phyloP scores from a whole-genome alignment of 2,888 invertebrate species.

The Drosophila pegasa region DNA sequence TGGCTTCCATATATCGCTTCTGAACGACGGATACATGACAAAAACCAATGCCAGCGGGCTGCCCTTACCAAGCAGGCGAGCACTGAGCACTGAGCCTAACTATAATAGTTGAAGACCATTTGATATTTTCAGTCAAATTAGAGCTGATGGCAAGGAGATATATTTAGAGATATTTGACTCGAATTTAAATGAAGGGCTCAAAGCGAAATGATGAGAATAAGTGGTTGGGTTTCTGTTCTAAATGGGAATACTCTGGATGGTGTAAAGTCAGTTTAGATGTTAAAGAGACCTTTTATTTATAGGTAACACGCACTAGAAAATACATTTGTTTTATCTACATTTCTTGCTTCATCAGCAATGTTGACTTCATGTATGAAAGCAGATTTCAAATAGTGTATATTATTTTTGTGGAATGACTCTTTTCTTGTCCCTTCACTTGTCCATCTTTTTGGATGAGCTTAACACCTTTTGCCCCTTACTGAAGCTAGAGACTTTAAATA shows the following conservation, averaged over 20 bases:
- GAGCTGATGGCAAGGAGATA: constrained; percentile 23
- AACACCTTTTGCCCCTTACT: too few relatives aligned
- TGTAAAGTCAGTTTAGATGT: background rate
- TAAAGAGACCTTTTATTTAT: too few relatives aligned
- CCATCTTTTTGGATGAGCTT: too few relatives aligned
- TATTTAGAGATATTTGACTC: constrained; percentile 19
- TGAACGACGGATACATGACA: constrained; percentile 52
- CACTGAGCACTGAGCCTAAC: constrained; percentile 38
- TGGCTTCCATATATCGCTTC: constrained; percentile 29
- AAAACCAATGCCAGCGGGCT: constrained; percentile 23
- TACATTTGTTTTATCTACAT: background rate
- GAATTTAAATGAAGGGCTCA: constrained; percentile 10
- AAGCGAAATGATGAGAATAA: background rate
- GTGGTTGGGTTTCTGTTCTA: background rate
- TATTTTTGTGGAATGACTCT: background rate
- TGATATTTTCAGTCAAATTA: constrained; percentile 37
- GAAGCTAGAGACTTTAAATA: too few relatives aligned
- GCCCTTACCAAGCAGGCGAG: constrained; percentile 13
- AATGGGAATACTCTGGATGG: too few relatives aligned
- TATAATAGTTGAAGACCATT: constrained; percentile 49
- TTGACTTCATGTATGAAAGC: too few relatives aligned
- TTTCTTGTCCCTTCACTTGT: too few relatives aligned
- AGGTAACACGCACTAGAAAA: background rate
- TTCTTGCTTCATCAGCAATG: too few relatives aligned
- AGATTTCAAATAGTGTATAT: background rate